Conservation (phyloP, 2,888 invertebrate genomes). For the Odontocolon sp. region DNA sequence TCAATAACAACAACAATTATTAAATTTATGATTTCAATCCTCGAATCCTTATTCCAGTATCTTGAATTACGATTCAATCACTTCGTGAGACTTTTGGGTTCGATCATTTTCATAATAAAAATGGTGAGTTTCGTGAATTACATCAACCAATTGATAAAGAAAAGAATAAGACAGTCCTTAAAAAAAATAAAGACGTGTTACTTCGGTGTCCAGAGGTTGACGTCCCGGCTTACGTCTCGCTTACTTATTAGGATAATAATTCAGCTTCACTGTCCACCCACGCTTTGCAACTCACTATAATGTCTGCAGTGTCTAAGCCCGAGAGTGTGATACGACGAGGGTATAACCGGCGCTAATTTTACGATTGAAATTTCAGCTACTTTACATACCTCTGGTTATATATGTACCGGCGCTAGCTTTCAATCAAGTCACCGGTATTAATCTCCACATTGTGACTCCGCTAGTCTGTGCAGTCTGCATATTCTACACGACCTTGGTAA, state of each 20-base stretch:
- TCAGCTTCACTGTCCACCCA: slow-evolving; percentile 27
- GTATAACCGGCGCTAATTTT: slow-evolving; percentile 26
- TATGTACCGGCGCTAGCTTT: slow-evolving; percentile 94
- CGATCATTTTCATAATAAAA: slow-evolving; percentile 87
- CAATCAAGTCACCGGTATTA: slow-evolving; percentile 92
- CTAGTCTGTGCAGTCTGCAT: slow-evolving; percentile 94
- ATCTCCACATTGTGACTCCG: slow-evolving; percentile 89
- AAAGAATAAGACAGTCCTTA: background rate
- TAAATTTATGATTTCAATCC: slow-evolving; percentile 2
- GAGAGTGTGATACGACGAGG: background rate
- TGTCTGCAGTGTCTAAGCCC: background rate
- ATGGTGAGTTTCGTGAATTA: slow-evolving; percentile 82
- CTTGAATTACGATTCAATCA: slow-evolving; percentile 86
- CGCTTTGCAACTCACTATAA: background rate
- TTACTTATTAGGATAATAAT: slow-evolving; percentile 27
- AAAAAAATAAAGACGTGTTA: background rate
- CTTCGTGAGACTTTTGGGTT: slow-evolving; percentile 86
- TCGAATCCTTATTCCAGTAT: slow-evolving; percentile 83
- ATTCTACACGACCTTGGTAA: slow-evolving; percentile 94
- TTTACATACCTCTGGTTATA: slow-evolving; percentile 92
- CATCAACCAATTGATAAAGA: background rate
- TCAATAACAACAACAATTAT: background rate
- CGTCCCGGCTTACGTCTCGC: slow-evolving; percentile 30
- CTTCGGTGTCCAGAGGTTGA: slow-evolving; percentile 25
- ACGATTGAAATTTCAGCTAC: slow-evolving; percentile 78